Evolutionary conservation across 2,888 invertebrate genomes (phyloP).

Genomic region (Aphidoletes aphidimyza): DNA sequence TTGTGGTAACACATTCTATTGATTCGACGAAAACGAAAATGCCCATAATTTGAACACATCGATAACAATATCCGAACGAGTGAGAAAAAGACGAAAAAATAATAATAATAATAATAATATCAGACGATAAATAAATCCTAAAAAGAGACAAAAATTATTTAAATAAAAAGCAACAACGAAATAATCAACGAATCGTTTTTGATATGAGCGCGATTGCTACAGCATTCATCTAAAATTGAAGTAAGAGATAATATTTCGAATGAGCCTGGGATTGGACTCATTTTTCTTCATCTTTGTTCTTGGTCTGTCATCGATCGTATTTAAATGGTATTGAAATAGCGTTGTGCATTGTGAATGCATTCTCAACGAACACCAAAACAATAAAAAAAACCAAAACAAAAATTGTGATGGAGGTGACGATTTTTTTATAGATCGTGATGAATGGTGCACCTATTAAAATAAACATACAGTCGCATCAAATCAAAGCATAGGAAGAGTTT

Average conservation of each 20-base stretch:
- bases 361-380: too few species aligned
- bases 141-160: conserved; percentile 5
- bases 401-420: conserved; percentile 44
- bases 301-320: conserved; percentile 21
- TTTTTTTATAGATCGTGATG: conserved; percentile 39
- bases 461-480: neutral
- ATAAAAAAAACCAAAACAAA: too few species aligned
- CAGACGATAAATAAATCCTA: neutral
- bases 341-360: too few species aligned
- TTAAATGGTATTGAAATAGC: neutral
- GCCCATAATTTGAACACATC: neutral
- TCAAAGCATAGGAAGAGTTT: neutral
- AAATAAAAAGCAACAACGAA: conserved; percentile 48
- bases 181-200: conserved; percentile 49
- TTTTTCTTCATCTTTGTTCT: neutral
- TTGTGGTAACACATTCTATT: neutral
- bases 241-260: neutral
- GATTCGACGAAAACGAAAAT: neutral
- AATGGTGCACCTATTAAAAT: conserved; percentile 41
- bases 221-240: neutral
- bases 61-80: conserved; percentile 40
- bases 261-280: neutral
- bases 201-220: neutral
- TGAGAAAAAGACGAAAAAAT: too few species aligned
- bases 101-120: neutral